phyloP scores from a whole-genome alignment of 1,140 invertebrate genomes.

The Hypsibius dujardini region DNA sequence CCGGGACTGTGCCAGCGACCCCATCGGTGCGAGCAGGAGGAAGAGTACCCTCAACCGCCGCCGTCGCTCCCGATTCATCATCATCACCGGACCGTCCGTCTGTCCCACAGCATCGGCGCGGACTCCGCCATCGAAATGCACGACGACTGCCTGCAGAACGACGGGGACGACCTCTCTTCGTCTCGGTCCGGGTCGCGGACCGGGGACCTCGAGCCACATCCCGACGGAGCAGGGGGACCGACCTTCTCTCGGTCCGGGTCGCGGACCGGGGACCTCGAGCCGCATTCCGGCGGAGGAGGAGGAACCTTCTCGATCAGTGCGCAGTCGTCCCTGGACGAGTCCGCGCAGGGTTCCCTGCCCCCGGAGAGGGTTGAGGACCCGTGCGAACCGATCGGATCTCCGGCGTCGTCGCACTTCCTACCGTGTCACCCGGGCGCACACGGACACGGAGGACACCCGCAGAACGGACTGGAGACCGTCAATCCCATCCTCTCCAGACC shows the following conservation, averaged over 20 bases:
- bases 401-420: neutral
- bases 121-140: conserved; percentile 9
- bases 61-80: too few species aligned
- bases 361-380: neutral
- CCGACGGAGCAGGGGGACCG: neutral
- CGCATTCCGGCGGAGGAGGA: too few species aligned
- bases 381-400: neutral
- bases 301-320: neutral
- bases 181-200: neutral
- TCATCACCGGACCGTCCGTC: too few species aligned
- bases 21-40: too few species aligned
- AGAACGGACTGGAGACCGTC: neutral
- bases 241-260: neutral
- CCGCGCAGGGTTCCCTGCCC: neutral
- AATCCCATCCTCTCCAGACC: neutral
- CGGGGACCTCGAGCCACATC: neutral
- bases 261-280: neutral
- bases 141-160: neutral
- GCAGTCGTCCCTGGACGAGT: neutral
- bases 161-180: neutral
- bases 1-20: too few species aligned
- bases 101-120: too few species aligned
- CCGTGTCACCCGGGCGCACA: too few species aligned
- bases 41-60: too few species aligned
- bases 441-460: too few species aligned